These are phyloP conservation scores for Athalia cordata DNA, from an alignment of 2,888 invertebrate genomes.

Conservation along the genomic window DNA sequence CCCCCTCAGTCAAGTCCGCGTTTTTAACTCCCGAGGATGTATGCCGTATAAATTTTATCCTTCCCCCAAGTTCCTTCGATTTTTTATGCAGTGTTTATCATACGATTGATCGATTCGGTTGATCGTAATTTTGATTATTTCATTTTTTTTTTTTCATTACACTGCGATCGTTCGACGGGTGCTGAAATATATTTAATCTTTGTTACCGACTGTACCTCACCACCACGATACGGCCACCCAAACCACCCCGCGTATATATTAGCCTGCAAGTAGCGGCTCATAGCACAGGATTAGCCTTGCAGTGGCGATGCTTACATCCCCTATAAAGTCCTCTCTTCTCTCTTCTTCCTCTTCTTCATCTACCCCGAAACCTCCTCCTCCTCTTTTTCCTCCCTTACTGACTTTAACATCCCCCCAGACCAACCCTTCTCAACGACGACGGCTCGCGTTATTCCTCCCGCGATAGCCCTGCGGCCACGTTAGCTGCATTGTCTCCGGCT, in stretches of 20 bases:
- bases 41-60: no score
- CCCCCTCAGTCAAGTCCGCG: not conserved
- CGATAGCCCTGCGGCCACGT: constrained; percentile 72
- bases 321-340: constrained; percentile 63
- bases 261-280: constrained; percentile 69
- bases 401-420: constrained; percentile 3
- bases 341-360: constrained; percentile 50
- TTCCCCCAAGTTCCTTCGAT: no score
- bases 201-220: constrained; percentile 67
- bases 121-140: no score
- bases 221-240: constrained; percentile 50
- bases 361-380: constrained; percentile 50
- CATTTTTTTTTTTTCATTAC: not conserved
- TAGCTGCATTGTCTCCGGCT: constrained; percentile 69
- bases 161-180: not conserved
- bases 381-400: constrained; percentile 53
- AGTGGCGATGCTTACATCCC: constrained; percentile 72
- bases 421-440: constrained; percentile 54
- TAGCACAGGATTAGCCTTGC: constrained; percentile 72
- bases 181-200: constrained; percentile 55
- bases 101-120: no score
- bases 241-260: constrained; percentile 9
- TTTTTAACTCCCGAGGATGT: not conserved
- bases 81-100: no score
- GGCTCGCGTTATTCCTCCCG: constrained; percentile 59